Percentiles rank a stretch among this genome's conserved stretches.
phyloP scores from a whole-genome alignment of 2,888 invertebrate genomes.

The Callimorpha dominula region DNA sequence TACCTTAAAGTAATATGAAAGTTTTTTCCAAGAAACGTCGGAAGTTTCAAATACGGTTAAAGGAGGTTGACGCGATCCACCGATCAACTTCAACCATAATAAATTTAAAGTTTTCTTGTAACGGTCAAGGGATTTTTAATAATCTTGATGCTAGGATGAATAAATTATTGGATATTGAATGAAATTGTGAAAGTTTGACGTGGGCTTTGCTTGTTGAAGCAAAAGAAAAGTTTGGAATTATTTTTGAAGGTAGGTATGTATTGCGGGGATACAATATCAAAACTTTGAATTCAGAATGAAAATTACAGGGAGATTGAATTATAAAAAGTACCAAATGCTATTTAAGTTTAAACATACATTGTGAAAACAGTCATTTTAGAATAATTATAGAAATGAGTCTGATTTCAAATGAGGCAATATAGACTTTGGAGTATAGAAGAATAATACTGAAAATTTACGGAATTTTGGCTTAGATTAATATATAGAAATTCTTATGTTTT shows the following conservation, averaged over 20 bases:
- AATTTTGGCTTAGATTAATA: too few species aligned
- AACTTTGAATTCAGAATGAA: background rate
- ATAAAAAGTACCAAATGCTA: background rate
- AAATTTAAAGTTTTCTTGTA: conserved; percentile 63
- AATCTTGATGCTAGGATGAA: conserved; percentile 55
- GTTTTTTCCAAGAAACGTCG: conserved; percentile 39
- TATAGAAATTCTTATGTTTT: too few species aligned
- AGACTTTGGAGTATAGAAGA: too few species aligned
- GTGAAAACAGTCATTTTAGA: background rate
- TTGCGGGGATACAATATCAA: background rate
- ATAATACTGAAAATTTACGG: too few species aligned
- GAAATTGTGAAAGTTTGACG: conserved; percentile 46
- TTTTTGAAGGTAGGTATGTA: conserved; percentile 21
- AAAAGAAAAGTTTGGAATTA: conserved; percentile 32
- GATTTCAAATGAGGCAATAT: background rate
- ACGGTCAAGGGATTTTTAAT: conserved; percentile 65
- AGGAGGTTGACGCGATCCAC: conserved; percentile 58
- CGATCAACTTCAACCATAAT: conserved; percentile 62
- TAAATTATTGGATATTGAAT: conserved; percentile 58
- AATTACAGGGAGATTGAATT: background rate
- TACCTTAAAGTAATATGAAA: conserved; percentile 53
- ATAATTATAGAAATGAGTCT: background rate
- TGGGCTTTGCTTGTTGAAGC: conserved; percentile 31
- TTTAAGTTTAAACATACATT: background rate
- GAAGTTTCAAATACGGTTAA: conserved; percentile 57